Evolutionary conservation across 2,888 invertebrate species (phyloP).

Genomic region (Melanargia galathea): DNA sequence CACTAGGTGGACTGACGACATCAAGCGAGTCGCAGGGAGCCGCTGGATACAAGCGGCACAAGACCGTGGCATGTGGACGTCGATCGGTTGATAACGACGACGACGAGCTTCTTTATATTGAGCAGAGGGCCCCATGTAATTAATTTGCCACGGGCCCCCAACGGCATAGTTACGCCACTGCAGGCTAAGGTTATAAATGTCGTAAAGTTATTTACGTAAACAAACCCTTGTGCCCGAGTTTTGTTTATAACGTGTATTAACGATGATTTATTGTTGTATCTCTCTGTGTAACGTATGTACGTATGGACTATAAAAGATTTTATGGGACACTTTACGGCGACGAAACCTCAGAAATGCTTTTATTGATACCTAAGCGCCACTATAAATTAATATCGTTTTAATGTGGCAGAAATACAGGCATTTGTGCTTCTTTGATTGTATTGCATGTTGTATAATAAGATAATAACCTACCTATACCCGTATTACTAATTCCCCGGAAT

Average conservation of each 20-base stretch:
- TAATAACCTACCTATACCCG: background rate
- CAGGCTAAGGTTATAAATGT: conserved; percentile 69
- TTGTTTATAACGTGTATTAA: conserved; percentile 71
- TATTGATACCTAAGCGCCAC: conserved; percentile 72
- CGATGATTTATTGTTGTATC: conserved; percentile 74
- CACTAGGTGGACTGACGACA: no score
- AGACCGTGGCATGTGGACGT: no score
- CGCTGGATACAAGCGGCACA: no score
- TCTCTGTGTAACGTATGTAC: conserved; percentile 75
- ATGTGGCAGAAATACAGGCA: conserved; percentile 10
- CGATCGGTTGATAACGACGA: no score
- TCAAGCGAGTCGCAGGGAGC: no score
- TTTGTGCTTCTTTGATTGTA: conserved; percentile 7
- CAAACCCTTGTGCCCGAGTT: conserved; percentile 62
- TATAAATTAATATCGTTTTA: conserved; percentile 37
- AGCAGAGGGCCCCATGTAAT: no score
- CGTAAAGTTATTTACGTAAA: conserved; percentile 70
- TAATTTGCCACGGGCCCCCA: no score
- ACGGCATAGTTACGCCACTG: no score
- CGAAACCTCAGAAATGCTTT: conserved; percentile 70
- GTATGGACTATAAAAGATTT: conserved; percentile 75
- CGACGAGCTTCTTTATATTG: no score
- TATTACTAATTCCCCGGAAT: no score
- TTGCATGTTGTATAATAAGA: no score
- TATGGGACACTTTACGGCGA: conserved; percentile 72